Evolutionary conservation across 2,797 vertebrate species (phyloP).

Genomic region (Luscinia megarhynchos): DNA sequence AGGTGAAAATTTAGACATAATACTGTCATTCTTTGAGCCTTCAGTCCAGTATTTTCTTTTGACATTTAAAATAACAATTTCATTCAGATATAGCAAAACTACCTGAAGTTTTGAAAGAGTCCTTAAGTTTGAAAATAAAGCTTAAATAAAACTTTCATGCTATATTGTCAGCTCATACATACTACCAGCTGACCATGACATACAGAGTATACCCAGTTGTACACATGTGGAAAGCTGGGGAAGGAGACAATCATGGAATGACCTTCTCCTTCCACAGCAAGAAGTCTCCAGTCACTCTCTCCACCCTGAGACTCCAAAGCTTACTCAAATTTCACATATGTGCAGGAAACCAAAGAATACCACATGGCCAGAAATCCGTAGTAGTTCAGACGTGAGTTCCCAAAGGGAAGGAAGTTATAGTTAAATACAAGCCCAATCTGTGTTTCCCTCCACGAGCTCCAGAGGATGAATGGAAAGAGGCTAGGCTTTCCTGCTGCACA

Average conservation of each 20-base stretch:
- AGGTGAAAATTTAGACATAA: not conserved
- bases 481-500: slow-evolving; percentile 17
- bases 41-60: not conserved
- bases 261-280: not conserved
- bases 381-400: not conserved
- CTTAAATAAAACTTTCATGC: not conserved
- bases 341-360: slow-evolving; percentile 8
- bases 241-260: not conserved
- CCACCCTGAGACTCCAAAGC: not conserved
- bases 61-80: not conserved
- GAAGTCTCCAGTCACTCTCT: not conserved
- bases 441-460: not conserved
- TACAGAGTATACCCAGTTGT: not conserved
- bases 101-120: not conserved
- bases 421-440: not conserved
- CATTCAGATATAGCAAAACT: not conserved
- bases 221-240: not conserved
- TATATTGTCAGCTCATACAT: not conserved
- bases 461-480: not conserved
- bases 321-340: not conserved
- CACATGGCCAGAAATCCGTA: not conserved
- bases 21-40: not conserved
- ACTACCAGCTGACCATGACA: not conserved
- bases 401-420: slow-evolving; percentile 53
- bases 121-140: not conserved